Evolutionary conservation across 2,113 vertebrate genomes (phyloP).

Genomic region (Willisornis vidua): DNA sequence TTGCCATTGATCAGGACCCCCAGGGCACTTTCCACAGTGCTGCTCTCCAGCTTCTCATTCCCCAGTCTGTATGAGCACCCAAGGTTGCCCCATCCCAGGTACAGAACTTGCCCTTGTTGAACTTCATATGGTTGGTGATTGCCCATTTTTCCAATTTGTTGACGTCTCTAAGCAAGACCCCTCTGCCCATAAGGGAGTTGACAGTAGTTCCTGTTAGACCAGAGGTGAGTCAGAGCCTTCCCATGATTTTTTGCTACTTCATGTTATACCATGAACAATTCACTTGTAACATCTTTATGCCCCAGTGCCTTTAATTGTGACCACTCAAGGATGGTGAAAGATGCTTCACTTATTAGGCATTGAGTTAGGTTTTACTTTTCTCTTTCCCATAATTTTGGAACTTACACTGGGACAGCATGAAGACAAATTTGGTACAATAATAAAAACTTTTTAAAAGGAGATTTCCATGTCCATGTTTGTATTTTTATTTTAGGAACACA

Average conservation of each 20-base stretch:
- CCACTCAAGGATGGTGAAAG: not conserved
- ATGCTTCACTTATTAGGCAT: not conserved
- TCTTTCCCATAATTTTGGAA: not conserved
- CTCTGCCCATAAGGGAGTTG: not conserved
- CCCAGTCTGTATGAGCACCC: not conserved
- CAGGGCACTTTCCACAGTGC: fast-evolving
- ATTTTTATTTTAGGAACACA: slow-evolving; percentile 9
- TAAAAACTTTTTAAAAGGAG: not conserved
- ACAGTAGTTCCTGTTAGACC: not conserved
- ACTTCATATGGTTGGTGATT: fast-evolving
- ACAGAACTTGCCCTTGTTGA: not conserved
- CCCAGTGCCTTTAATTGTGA: not conserved
- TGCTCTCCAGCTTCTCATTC: not conserved
- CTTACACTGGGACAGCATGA: not conserved
- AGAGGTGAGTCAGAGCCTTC: not conserved
- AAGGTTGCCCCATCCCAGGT: not conserved
- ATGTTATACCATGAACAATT: not conserved
- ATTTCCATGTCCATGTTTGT: not conserved
- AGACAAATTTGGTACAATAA: not conserved
- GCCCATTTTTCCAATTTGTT: fast-evolving
- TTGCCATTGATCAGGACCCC: fast-evolving
- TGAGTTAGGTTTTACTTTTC: not conserved
- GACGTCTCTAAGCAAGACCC: not conserved
- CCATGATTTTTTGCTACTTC: not conserved
- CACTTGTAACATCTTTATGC: not conserved